Conservation (phyloP, 1,140 invertebrate genomes). For the Ridgeia piscesae region DNA sequence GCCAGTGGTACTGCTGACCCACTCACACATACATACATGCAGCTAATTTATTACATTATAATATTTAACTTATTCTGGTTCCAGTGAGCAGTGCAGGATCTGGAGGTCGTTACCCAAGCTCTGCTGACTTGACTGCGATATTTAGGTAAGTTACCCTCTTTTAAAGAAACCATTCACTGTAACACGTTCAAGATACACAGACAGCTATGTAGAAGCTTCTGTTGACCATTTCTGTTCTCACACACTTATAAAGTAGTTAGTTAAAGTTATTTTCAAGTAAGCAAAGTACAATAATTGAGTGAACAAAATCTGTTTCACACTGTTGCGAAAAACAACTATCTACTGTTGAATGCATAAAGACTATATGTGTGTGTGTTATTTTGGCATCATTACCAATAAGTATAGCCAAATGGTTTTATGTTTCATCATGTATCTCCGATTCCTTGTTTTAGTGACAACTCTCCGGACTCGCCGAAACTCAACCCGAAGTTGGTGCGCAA, state of each 20-base stretch:
- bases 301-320: no score
- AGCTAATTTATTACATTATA: not conserved
- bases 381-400: not conserved
- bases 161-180: not conserved
- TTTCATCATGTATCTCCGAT: not conserved
- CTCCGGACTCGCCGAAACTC: slow-evolving; percentile 19
- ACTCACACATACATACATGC: not conserved
- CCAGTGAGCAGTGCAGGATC: not conserved
- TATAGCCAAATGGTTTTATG: not conserved
- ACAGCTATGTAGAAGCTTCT: no score
- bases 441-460: slow-evolving; percentile 3
- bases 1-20: no score
- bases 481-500: not conserved
- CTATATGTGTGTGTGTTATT: not conserved
- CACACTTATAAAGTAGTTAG: no score
- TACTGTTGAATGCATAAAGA: no score
- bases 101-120: not conserved
- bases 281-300: no score
- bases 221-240: no score
- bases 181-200: no score
- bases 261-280: no score
- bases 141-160: slow-evolving; percentile 4
- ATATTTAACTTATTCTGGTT: not conserved
- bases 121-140: slow-evolving; percentile 16
- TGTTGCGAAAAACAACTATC: no score